Percentiles rank a stretch among this genome's conserved stretches.
phyloP scores from a whole-genome alignment of 2,113 vertebrate species.

The Calypte anna region DNA sequence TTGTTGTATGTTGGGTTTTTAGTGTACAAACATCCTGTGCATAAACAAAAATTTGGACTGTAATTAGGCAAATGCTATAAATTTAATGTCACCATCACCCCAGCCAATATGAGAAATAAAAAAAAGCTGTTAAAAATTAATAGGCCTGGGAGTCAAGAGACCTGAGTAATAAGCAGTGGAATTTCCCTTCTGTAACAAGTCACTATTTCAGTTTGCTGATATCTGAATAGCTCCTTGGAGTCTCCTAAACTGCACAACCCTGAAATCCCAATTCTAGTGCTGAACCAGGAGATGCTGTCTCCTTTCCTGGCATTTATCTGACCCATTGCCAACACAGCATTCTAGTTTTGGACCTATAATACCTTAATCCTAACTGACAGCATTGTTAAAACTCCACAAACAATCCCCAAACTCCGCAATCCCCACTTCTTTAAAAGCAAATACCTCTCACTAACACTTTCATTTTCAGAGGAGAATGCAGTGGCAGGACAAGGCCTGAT shows the following conservation, averaged over 20 bases:
- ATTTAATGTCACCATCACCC: not conserved
- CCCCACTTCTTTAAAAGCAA: not conserved
- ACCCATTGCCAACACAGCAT: not conserved
- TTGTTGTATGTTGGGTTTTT: not conserved
- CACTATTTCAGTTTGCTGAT: not conserved
- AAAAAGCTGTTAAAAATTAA: slow-evolving; percentile 14
- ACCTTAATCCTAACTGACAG: not conserved
- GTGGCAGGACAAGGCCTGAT: not conserved
- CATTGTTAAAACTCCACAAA: not conserved
- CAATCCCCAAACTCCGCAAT: not conserved
- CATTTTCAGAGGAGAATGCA: accelerated
- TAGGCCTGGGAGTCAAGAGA: slow-evolving; percentile 23
- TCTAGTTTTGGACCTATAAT: not conserved
- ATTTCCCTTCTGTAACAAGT: not conserved
- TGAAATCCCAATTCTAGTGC: not conserved
- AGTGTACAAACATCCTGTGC: not conserved
- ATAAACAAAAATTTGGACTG: not conserved
- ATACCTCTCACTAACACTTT: not conserved
- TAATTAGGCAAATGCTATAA: not conserved
- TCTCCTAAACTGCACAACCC: not conserved
- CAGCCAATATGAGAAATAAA: not conserved
- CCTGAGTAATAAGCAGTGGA: not conserved
- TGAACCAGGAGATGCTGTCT: not conserved
- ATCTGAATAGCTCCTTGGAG: not conserved
- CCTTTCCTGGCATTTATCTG: not conserved